Conservation (phyloP, 2,888 invertebrate species). For the Ormyrus thymus region DNA sequence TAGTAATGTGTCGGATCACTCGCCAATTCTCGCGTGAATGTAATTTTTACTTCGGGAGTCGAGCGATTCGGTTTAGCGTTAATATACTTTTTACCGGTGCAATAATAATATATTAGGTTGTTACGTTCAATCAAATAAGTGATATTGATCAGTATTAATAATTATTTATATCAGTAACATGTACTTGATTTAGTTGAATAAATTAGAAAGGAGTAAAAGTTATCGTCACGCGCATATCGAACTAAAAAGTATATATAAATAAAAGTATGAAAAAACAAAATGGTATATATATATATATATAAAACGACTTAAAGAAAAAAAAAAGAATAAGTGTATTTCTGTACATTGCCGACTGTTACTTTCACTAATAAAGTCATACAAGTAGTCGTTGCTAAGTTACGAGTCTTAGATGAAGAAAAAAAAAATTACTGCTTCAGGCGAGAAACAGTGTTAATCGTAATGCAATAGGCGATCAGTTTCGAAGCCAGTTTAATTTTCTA, state of each 20-base stretch:
- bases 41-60: conserved; percentile 19
- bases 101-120: not conserved
- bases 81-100: not conserved
- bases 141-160: conserved; percentile 1
- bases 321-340: conserved; percentile 66
- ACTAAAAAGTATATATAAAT: conserved; percentile 35
- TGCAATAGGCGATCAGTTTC: not conserved
- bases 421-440: conserved; percentile 16
- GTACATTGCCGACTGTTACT: conserved; percentile 61
- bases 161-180: not conserved
- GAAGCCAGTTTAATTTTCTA: conserved; percentile 37
- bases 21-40: conserved; percentile 8
- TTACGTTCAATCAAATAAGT: not conserved
- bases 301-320: conserved; percentile 35
- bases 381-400: not conserved
- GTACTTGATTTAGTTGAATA: not conserved
- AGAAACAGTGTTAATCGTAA: conserved; percentile 5
- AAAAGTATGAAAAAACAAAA: conserved; percentile 38
- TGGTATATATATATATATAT: conserved; percentile 8
- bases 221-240: conserved; percentile 7
- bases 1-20: conserved; percentile 29
- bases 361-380: conserved; percentile 8
- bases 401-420: conserved; percentile 16
- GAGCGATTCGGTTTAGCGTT: not conserved
- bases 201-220: conserved; percentile 6